Evolutionary conservation across 2,113 vertebrate genomes (phyloP).

Genomic region (Xenotilapia flavipinnis): DNA sequence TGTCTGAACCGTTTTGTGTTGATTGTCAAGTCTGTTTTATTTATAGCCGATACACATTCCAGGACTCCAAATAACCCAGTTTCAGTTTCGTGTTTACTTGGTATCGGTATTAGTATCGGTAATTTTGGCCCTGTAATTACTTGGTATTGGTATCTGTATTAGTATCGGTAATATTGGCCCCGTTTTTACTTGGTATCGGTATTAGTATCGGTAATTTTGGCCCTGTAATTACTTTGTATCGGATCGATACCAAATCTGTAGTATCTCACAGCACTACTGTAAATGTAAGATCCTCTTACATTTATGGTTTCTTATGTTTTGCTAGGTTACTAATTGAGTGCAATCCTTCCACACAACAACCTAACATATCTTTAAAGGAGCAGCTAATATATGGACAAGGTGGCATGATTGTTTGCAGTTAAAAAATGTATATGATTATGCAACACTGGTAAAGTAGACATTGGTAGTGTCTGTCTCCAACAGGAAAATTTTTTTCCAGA

Average conservation of each 20-base stretch:
- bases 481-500: background rate
- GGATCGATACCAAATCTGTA: background rate
- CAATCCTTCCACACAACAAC: background rate
- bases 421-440: background rate
- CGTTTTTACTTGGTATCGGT: rapidly evolving
- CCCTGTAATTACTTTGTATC: rapidly evolving
- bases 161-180: rapidly evolving
- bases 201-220: rapidly evolving
- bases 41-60: too few relatives aligned
- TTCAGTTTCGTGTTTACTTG: rapidly evolving
- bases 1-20: too few relatives aligned
- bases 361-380: background rate
- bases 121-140: rapidly evolving
- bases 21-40: too few relatives aligned
- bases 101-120: rapidly evolving
- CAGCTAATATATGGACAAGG: background rate
- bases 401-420: background rate
- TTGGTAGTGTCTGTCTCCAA: background rate
- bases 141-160: rapidly evolving
- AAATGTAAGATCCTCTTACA: background rate
- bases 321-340: background rate
- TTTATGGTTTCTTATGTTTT: background rate
- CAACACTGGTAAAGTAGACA: background rate
- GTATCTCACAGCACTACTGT: background rate
- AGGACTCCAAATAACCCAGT: too few relatives aligned